Evolutionary conservation across 2,113 vertebrate species (phyloP).

Genomic region (Protomyctophum bolini): DNA sequence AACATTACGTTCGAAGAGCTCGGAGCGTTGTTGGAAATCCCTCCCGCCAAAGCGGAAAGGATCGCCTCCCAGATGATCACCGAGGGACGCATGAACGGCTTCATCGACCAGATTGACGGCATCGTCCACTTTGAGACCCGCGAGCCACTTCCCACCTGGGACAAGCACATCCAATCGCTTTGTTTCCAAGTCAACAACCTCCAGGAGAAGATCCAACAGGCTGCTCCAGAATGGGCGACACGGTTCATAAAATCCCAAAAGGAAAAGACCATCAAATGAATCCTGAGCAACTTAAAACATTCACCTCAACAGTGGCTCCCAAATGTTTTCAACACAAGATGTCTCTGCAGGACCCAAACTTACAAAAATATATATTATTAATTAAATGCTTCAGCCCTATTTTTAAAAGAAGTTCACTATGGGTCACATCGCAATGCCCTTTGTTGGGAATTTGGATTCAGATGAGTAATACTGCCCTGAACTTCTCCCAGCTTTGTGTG

Average conservation of each 20-base stretch:
- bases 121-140: constrained; percentile 99
- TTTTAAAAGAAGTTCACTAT: too few relatives aligned
- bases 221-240: constrained; percentile 94
- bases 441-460: too few relatives aligned
- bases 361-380: too few relatives aligned
- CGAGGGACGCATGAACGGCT: constrained; percentile 98
- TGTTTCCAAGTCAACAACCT: constrained; percentile 99
- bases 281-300: background rate
- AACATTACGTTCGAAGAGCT: constrained; percentile 99
- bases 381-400: too few relatives aligned
- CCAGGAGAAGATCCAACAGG: constrained; percentile 94
- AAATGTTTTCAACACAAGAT: too few relatives aligned
- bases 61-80: constrained; percentile 99
- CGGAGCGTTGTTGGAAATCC: constrained; percentile 96
- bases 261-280: constrained; percentile 57
- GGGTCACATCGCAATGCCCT: too few relatives aligned
- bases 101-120: constrained; percentile 98
- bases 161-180: constrained; percentile 98
- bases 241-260: constrained; percentile 97
- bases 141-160: constrained; percentile 97
- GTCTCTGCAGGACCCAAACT: too few relatives aligned
- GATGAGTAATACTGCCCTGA: too few relatives aligned
- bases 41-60: constrained; percentile 98
- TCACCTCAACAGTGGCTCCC: background rate
- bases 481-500: too few relatives aligned